Evolutionary conservation across 2,888 invertebrate genomes (phyloP).

Genomic region (Microctonus aethiopoides): DNA sequence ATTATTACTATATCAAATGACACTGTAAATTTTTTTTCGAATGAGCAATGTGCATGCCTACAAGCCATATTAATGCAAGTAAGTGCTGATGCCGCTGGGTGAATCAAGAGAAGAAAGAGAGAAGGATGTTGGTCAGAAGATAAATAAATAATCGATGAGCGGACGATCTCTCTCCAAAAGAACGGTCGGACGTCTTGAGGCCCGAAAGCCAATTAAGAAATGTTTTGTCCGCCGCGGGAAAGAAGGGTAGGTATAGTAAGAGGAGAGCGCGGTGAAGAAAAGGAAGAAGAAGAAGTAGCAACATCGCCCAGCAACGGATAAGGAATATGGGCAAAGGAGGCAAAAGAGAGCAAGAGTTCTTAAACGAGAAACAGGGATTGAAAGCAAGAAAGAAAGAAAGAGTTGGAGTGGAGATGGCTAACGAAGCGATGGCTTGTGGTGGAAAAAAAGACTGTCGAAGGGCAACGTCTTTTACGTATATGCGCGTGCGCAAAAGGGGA

Average conservation of each 20-base stretch:
- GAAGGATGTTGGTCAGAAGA: slow-evolving; percentile 32
- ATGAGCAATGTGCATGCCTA: neutral
- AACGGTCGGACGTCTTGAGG: slow-evolving; percentile 43
- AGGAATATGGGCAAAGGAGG: slow-evolving; percentile 35
- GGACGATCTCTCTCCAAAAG: slow-evolving; percentile 37
- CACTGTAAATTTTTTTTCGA: slow-evolving; percentile 19
- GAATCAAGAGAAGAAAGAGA: slow-evolving; percentile 21
- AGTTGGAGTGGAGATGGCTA: slow-evolving; percentile 37
- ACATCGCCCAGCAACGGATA: slow-evolving; percentile 32
- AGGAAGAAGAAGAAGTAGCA: slow-evolving; percentile 34
- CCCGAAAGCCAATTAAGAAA: slow-evolving; percentile 67
- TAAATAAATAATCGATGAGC: slow-evolving; percentile 51
- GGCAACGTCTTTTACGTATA: slow-evolving; percentile 35
- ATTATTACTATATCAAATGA: slow-evolving; percentile 41
- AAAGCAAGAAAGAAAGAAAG: slow-evolving; percentile 41
- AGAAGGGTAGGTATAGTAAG: slow-evolving; percentile 43
- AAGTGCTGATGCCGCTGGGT: slow-evolving; percentile 2
- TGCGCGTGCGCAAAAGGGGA: slow-evolving; percentile 24
- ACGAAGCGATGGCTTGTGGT: slow-evolving; percentile 26
- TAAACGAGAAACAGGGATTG: slow-evolving; percentile 39
- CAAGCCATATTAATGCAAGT: neutral
- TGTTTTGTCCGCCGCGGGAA: slow-evolving; percentile 65
- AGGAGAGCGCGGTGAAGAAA: slow-evolving; percentile 25
- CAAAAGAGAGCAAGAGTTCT: slow-evolving; percentile 30
- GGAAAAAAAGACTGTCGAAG: slow-evolving; percentile 36